Evolutionary conservation across 2,797 vertebrate genomes (phyloP).

Genomic region (Pterois miles): DNA sequence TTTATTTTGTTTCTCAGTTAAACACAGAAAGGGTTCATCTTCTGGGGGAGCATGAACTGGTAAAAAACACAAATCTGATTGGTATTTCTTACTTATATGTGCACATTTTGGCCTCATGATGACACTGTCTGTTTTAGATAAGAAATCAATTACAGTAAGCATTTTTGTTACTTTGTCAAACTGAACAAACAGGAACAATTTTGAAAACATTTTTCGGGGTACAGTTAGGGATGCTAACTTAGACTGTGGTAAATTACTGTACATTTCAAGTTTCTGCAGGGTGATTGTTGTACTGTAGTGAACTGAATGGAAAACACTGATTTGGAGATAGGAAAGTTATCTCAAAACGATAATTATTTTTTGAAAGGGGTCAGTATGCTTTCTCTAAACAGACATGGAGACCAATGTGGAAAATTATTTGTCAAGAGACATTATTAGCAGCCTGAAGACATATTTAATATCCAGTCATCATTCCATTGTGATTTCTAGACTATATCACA

Average conservation of each 20-base stretch:
- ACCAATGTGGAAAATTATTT: too few species aligned
- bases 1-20: not conserved
- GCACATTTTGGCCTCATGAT: not conserved
- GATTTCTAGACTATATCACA: conserved; percentile 50
- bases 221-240: too few species aligned
- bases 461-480: not conserved
- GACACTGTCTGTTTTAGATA: too few species aligned
- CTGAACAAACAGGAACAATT: too few species aligned
- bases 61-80: too few species aligned
- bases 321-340: not conserved
- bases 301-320: not conserved
- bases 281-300: not conserved
- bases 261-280: not conserved
- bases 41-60: too few species aligned
- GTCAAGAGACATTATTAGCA: too few species aligned
- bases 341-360: not conserved
- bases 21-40: not conserved
- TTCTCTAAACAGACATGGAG: too few species aligned
- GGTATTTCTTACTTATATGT: not conserved
- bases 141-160: not conserved
- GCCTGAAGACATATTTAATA: not conserved
- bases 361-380: not conserved
- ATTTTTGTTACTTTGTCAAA: too few species aligned
- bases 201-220: too few species aligned
- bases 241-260: not conserved